Conservation (phyloP, 2,113 vertebrate species). For the Panurus biarmicus region DNA sequence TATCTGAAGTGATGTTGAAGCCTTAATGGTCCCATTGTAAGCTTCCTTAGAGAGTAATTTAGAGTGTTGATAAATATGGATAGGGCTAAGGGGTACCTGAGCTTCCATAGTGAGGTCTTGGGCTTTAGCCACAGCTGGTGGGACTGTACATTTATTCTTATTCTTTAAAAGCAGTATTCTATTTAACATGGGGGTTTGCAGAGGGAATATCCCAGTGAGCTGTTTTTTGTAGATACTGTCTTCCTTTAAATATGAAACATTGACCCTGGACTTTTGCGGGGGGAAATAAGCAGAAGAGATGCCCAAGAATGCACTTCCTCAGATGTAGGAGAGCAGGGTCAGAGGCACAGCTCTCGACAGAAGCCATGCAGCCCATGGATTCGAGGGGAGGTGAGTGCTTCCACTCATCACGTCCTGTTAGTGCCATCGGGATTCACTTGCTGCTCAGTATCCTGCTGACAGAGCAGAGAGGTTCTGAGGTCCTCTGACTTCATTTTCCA, state of each 20-base stretch:
- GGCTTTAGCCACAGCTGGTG: background rate
- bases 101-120: background rate
- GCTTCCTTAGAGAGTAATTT: background rate
- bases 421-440: background rate
- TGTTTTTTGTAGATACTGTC: background rate
- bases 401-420: rapidly evolving
- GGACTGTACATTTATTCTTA: background rate
- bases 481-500: conserved; percentile 22
- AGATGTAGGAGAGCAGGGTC: background rate
- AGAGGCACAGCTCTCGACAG: background rate
- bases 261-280: background rate
- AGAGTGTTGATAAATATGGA: background rate
- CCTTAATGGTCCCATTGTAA: background rate
- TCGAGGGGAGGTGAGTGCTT: background rate
- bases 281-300: background rate
- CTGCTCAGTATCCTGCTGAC: background rate
- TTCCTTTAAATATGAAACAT: background rate
- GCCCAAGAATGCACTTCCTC: background rate
- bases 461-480: background rate
- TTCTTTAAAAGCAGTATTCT: background rate
- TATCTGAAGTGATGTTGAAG: background rate
- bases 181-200: background rate
- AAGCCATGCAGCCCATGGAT: background rate
- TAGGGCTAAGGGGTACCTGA: background rate
- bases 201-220: background rate